These are phyloP conservation scores for Fragum whitleyi DNA, from an alignment of 2,888 invertebrate species.

Conservation along the genomic window DNA sequence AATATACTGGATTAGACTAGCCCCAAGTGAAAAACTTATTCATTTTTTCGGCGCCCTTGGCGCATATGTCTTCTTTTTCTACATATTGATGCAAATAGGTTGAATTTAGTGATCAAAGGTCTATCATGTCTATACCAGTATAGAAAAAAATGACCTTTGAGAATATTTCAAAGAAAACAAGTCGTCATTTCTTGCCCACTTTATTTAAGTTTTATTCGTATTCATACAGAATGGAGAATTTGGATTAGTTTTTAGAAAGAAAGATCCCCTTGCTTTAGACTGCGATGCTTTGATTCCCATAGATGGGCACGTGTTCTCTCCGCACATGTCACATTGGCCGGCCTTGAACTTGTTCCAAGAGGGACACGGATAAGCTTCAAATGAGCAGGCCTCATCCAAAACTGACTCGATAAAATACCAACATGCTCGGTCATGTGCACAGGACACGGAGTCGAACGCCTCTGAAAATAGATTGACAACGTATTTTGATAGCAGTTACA, in stretches of 20 bases:
- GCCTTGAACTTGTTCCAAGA: constrained; percentile 53
- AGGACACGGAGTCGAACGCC: constrained; percentile 64
- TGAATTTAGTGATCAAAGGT: no score
- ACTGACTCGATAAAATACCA: constrained; percentile 68
- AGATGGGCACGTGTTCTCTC: constrained; percentile 43
- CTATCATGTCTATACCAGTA: no score
- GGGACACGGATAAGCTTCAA: constrained; percentile 57
- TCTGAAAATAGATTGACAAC: constrained; percentile 45
- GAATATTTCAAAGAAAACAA: no score
- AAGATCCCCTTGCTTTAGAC: constrained; percentile 49
- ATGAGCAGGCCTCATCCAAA: constrained; percentile 50
- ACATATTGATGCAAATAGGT: no score
- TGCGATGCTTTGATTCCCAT: constrained; percentile 67
- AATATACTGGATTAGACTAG: no score
- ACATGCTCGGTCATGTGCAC: constrained; percentile 67
- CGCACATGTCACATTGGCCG: constrained; percentile 57
- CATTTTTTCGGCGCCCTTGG: no score
- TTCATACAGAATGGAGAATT: constrained; percentile 65
- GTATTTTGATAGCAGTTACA: background rate
- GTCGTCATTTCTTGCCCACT: background rate
- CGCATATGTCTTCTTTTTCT: no score
- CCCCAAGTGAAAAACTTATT: no score
- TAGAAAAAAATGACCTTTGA: no score
- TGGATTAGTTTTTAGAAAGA: constrained; percentile 60
- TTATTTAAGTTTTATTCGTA: constrained; percentile 14